Base-by-base conservation (phyloP, 1,140 invertebrate species). In the Drosophila neocordata region DNA sequence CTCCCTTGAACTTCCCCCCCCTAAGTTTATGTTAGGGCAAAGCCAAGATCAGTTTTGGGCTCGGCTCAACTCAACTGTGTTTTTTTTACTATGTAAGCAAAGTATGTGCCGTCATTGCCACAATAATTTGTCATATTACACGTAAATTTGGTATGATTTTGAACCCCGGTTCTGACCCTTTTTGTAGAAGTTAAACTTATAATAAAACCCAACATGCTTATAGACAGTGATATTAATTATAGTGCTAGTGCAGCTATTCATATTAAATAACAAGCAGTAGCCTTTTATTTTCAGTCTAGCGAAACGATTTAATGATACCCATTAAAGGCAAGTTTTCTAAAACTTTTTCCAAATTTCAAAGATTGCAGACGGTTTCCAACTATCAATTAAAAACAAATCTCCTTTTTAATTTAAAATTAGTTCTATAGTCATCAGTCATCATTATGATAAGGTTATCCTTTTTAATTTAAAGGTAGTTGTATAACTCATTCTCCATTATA, bases 191-290 rank as follows among this genome's bases (percentile, higher is more conserved):
- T 20, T 3, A 44, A 11, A 44, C 41, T 18, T 18, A 9, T 9
- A 60, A 35, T 34, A 63, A 56, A 67, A 38, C 70, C 63, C 70
- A 61, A 41, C 70, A 38, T 27, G 58, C 38, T 57, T 74, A 74
- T 74, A 74, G 72, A 74, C 72, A 74, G 72, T 72, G 71, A 72
- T 74, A 74, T 51, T 57, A 48, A 37, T 15, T 37, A 48, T 31
- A 60, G 62, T 73, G 38, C 13, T 73, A 44, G 55, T 73, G 37
- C 35, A 55, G 56, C 63, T 51, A 41, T 13, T 61, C 37, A 75
- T 48, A 7, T 15, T 48, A 48, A 48, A 15, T 48, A 48, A 48
- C 7, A 20, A 48, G 41, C 8, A 48, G 41, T 9, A 18, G 13
- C 5, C 13, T 44, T 15, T 48, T 13, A 15, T 4, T 48, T 11